Conservation (phyloP, 92 coral and sea anemone genomes). For the Phymanthus crucifer region DNA sequence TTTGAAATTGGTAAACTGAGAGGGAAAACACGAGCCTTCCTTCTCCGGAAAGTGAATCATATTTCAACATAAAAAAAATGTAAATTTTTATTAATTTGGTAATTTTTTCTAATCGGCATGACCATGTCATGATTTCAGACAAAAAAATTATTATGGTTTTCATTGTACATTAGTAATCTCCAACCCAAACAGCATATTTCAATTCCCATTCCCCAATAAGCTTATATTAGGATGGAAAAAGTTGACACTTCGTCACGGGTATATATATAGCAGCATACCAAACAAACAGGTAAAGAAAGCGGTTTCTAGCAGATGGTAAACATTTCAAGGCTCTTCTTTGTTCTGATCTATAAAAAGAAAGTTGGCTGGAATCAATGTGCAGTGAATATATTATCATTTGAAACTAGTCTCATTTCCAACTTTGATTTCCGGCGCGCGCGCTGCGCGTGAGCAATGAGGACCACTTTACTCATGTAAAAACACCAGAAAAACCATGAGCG, state of each 20-base stretch:
- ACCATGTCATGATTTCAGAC: conserved; percentile 8
- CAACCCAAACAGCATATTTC: neutral
- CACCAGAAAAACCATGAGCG: conserved; percentile 17
- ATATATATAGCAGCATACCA: neutral
- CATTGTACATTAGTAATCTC: neutral
- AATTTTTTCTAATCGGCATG: neutral
- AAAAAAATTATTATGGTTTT: neutral
- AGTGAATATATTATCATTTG: conserved; percentile 19
- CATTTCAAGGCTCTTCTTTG: conserved; percentile 13
- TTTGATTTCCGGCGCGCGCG: conserved; percentile 40
- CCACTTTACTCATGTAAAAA: conserved; percentile 12
- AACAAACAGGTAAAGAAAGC: conserved; percentile 7
- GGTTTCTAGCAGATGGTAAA: conserved; percentile 26
- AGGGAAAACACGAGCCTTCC: too few species aligned
- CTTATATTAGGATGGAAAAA: neutral
- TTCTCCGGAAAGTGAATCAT: neutral
- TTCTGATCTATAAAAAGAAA: conserved; percentile 35
- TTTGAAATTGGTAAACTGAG: too few species aligned
- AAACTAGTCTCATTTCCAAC: conserved; percentile 39
- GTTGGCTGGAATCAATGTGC: conserved; percentile 8
- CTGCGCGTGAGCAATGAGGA: conserved; percentile 29
- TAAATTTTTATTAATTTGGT: neutral
- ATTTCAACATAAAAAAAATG: neutral
- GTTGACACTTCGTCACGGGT: neutral
- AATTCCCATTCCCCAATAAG: neutral